Evolutionary conservation across 2,113 vertebrate genomes (phyloP), one percentile per base, ranked within the genome.

Genomic region (Perognathus longimembris): DNA sequence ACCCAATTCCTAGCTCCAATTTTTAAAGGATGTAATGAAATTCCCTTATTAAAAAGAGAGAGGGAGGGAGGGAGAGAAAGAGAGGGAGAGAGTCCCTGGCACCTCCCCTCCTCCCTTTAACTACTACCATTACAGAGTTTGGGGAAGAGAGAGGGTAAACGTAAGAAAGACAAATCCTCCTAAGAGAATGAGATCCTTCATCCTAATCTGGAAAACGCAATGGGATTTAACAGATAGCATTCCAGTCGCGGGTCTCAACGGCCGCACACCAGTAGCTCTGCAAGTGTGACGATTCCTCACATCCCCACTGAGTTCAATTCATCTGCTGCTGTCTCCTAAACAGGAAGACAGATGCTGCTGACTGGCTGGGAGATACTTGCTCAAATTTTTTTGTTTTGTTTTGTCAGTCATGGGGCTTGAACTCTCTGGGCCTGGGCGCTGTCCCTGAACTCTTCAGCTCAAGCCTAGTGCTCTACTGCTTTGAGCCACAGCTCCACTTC

Each of bases 21-120:
- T 93, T 96, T 96, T 67, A 89, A 93, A 85, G 59, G 42, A 82
- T 73, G 34, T 75, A 61, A 3, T 92, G 90, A 95, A 94, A 89
- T 79, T 42, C 69, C 85, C 74, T 74, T 32, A 75, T 91, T 90
- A 54, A 84, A 83, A 79, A 83, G 50, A 54, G 50, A 15, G 14
- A 15, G 50, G 15, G 4, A 15, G 50, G 15, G 4, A 15, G 50
- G 15, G 4, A 54, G 3, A 15, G 17, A 15, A 18, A 15, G 14
- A 54, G 50, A 15, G 50, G 15, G 17, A 54, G 77, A 75, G 40
- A 45, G 0, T 59, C 20, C 57, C 57, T 36, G 32, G 18, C 9
- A 9, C 26, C 26, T 14, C 42, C 15, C 0, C 6, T 76, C 57
- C 63, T 71, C 36, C 22, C 34, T 75, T 91, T 94, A 57, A 94